phyloP scores from a whole-genome alignment of 2,888 invertebrate species.

The Yponomeuta evonymella region DNA sequence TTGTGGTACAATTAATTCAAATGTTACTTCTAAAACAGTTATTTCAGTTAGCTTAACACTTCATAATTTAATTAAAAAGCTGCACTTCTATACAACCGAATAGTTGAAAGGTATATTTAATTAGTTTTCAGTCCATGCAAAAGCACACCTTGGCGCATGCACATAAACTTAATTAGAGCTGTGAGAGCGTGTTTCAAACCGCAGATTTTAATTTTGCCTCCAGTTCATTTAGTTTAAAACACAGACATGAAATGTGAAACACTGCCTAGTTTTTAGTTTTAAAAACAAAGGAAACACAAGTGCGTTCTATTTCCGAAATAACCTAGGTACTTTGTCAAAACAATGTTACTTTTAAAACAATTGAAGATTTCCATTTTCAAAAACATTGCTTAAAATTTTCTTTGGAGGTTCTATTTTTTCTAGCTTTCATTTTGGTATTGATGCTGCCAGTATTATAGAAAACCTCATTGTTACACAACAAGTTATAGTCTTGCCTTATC shows the following conservation, averaged over 20 bases:
- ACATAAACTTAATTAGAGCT: constrained; percentile 11
- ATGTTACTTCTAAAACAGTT: not conserved
- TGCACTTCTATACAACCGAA: not conserved
- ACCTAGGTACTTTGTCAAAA: too few relatives aligned
- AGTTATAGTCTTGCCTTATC: too few relatives aligned
- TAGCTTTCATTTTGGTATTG: too few relatives aligned
- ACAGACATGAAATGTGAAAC: not conserved
- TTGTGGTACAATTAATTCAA: not conserved
- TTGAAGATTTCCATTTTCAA: too few relatives aligned
- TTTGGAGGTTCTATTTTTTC: too few relatives aligned
- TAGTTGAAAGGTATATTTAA: not conserved
- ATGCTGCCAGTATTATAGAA: too few relatives aligned
- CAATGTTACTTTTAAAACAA: too few relatives aligned
- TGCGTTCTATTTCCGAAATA: too few relatives aligned
- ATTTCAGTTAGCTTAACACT: too few relatives aligned
- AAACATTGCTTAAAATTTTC: too few relatives aligned
- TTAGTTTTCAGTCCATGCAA: not conserved
- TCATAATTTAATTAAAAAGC: not conserved
- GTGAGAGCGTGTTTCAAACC: not conserved
- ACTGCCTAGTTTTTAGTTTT: not conserved
- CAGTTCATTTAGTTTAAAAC: not conserved
- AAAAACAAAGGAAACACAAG: not conserved
- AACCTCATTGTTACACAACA: too few relatives aligned
- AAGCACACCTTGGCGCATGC: not conserved
- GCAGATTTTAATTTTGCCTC: constrained; percentile 11